These are phyloP conservation scores for Petrocephalus zakoni DNA, from an alignment of 2,113 vertebrate genomes.

Conservation along the genomic window DNA sequence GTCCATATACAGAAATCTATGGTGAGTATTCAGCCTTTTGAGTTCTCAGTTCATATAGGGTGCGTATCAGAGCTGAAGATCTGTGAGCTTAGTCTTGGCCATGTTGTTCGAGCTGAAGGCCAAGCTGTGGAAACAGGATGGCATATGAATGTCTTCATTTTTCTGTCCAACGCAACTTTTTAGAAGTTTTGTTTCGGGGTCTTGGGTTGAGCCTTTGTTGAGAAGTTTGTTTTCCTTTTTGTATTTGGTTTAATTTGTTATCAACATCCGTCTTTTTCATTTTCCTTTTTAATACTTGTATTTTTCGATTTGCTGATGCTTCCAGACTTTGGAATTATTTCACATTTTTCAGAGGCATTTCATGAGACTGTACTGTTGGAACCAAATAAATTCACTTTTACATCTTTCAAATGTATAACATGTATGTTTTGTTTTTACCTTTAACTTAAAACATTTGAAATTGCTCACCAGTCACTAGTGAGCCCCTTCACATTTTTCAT, in stretches of 20 bases:
- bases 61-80: background rate
- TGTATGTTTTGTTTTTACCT: background rate
- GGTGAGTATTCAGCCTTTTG: background rate
- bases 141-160: background rate
- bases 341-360: conserved; percentile 47
- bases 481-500: background rate
- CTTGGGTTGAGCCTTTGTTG: conserved; percentile 1
- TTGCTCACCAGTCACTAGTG: background rate
- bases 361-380: conserved; percentile 59
- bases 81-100: background rate
- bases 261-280: conserved; percentile 24
- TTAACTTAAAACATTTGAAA: background rate
- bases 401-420: conserved; percentile 19
- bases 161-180: conserved; percentile 7
- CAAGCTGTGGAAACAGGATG: background rate
- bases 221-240: conserved; percentile 14
- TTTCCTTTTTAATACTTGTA: conserved; percentile 41
- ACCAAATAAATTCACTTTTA: conserved; percentile 66
- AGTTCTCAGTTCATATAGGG: background rate
- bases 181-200: background rate
- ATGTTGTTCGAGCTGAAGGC: background rate
- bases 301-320: conserved; percentile 36
- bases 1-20: background rate
- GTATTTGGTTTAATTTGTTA: conserved; percentile 9
- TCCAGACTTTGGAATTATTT: conserved; percentile 1